These are phyloP conservation scores for Eulemur rufifrons DNA, from an alignment of 2,113 vertebrate genomes.

Conservation along the genomic window DNA sequence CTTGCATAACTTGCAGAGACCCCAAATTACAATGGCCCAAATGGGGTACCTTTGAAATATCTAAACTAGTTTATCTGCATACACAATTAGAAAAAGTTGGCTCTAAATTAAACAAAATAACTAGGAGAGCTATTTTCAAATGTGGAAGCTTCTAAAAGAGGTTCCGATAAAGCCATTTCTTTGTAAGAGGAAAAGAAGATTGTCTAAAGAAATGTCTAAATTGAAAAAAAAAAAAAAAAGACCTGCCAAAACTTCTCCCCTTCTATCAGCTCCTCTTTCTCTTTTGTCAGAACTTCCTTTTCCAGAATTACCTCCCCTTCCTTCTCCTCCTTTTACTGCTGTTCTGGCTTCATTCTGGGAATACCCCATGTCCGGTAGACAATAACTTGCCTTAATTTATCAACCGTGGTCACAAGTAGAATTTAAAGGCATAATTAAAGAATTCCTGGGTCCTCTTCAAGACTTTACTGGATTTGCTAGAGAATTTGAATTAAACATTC, in stretches of 20 bases:
- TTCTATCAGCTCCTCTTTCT: neutral
- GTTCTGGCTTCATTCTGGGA: neutral
- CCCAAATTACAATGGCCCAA: neutral
- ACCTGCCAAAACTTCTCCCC: neutral
- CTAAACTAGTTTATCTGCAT: neutral
- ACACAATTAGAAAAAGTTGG: neutral
- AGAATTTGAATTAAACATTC: neutral
- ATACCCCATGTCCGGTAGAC: neutral
- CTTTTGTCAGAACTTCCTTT: neutral
- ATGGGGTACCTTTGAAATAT: neutral
- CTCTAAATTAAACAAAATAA: neutral
- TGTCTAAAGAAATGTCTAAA: neutral
- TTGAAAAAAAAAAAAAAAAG: neutral
- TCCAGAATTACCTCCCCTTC: neutral
- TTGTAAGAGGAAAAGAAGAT: neutral
- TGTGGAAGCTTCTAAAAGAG: neutral
- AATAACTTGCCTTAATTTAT: neutral
- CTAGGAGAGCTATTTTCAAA: neutral
- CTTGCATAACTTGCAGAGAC: neutral
- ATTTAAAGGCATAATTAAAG: neutral
- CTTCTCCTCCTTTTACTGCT: neutral
- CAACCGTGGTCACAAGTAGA: neutral
- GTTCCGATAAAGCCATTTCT: neutral
- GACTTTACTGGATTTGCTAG: neutral
- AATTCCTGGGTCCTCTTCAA: neutral